phyloP scores from a whole-genome alignment of 2,113 vertebrate genomes.

The Tupaia tana region DNA sequence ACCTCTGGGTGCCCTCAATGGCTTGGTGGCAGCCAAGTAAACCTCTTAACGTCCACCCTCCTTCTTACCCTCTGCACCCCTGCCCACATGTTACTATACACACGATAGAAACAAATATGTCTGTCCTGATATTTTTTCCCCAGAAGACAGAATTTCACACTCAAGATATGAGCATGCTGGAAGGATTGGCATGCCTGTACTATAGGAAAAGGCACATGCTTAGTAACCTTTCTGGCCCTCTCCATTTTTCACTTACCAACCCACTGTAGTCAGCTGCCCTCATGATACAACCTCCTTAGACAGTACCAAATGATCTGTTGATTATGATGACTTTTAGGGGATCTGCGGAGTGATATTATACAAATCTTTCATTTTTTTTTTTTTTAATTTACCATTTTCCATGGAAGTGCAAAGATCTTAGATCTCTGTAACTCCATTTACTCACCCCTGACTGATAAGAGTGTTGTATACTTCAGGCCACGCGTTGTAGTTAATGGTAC shows the following conservation, averaged over 20 bases:
- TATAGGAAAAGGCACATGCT: neutral
- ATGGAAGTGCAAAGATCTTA: neutral
- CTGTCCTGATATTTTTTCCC: neutral
- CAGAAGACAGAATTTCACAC: neutral
- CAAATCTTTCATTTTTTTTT: neutral
- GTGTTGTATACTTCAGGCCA: neutral
- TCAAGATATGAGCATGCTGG: neutral
- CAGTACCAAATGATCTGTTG: neutral
- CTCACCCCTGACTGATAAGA: neutral
- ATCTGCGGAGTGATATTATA: neutral
- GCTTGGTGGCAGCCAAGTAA: neutral
- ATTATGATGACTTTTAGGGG: neutral
- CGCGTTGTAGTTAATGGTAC: neutral
- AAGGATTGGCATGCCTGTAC: neutral
- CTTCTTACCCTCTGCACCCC: fast-evolving
- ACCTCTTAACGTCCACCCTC: neutral
- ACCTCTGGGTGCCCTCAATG: neutral
- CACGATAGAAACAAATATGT: neutral
- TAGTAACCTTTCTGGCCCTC: neutral
- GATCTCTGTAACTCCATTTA: neutral
- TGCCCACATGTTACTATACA: neutral
- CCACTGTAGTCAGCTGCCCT: neutral
- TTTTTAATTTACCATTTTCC: neutral
- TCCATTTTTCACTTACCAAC: neutral
- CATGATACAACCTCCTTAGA: neutral